Evolutionary conservation across 1,140 invertebrate genomes (phyloP).

Genomic region (Limonius californicus): DNA sequence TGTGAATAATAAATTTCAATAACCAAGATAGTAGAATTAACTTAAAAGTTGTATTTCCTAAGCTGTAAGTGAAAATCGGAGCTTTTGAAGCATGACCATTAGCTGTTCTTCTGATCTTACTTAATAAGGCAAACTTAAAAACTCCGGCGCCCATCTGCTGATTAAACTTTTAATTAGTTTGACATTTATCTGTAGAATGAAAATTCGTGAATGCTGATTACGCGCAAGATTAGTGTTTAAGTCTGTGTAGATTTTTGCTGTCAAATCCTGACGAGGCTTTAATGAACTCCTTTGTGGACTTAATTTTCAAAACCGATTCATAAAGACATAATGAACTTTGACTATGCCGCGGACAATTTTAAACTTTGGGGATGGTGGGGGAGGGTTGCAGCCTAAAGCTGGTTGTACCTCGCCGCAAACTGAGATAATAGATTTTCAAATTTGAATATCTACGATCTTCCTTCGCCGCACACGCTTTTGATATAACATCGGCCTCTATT

Average conservation of each 20-base stretch:
- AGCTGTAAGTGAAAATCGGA: not conserved
- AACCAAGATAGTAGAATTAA: no score
- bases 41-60: no score
- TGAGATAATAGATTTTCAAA: conserved; percentile 9
- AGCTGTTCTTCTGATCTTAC: not conserved
- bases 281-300: conserved; percentile 22
- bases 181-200: conserved; percentile 25
- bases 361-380: not conserved
- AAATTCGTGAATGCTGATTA: conserved; percentile 21
- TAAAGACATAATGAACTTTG: conserved; percentile 20
- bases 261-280: conserved; percentile 17
- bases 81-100: not conserved
- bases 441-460: conserved; percentile 4
- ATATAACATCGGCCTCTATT: conserved; percentile 6
- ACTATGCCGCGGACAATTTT: conserved; percentile 19
- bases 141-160: conserved; percentile 15
- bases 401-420: not conserved
- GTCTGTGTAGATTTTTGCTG: conserved; percentile 19
- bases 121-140: conserved; percentile 9
- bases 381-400: not conserved
- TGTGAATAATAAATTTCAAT: no score
- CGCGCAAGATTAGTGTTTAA: conserved; percentile 18
- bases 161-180: conserved; percentile 27
- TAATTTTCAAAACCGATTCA: conserved; percentile 22
- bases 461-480: not conserved